Evolutionary conservation across 2,113 vertebrate genomes (phyloP).

Genomic region (Microtus ochrogaster): DNA sequence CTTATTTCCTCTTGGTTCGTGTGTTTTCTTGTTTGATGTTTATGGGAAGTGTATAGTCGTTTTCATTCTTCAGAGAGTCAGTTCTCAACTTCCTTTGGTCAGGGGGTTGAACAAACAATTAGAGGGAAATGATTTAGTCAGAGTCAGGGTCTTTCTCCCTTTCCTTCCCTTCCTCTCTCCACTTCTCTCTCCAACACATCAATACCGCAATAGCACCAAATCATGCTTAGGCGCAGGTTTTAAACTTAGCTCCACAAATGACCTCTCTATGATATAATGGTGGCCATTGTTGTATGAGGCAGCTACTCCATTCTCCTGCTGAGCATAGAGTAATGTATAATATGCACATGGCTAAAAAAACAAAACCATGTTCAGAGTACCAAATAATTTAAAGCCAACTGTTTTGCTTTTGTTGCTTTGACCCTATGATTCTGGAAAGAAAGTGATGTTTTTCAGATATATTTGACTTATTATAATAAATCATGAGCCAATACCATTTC

Average conservation of each 20-base stretch:
- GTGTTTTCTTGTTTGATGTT: slow-evolving; percentile 59
- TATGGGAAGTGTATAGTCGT: background rate
- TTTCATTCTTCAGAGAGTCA: slow-evolving; percentile 52
- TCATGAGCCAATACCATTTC: background rate
- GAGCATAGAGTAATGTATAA: slow-evolving; percentile 5
- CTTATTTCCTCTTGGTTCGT: background rate
- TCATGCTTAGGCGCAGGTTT: slow-evolving; percentile 14
- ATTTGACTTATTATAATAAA: slow-evolving; percentile 23
- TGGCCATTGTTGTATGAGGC: slow-evolving; percentile 1
- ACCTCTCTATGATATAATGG: background rate
- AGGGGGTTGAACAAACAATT: slow-evolving; percentile 45
- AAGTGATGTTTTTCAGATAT: slow-evolving; percentile 27
- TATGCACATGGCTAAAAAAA: background rate
- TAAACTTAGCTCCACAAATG: background rate
- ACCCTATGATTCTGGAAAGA: slow-evolving; percentile 32
- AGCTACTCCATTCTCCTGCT: background rate
- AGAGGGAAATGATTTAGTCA: background rate
- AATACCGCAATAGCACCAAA: background rate
- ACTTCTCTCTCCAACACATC: background rate
- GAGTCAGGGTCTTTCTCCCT: background rate
- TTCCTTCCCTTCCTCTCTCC: background rate
- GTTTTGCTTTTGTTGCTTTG: slow-evolving; percentile 36
- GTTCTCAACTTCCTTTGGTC: slow-evolving; percentile 36
- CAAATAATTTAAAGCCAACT: background rate
- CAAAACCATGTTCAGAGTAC: background rate